Conservation (phyloP, 2,113 vertebrate species). For the Pachyramphus minor region DNA sequence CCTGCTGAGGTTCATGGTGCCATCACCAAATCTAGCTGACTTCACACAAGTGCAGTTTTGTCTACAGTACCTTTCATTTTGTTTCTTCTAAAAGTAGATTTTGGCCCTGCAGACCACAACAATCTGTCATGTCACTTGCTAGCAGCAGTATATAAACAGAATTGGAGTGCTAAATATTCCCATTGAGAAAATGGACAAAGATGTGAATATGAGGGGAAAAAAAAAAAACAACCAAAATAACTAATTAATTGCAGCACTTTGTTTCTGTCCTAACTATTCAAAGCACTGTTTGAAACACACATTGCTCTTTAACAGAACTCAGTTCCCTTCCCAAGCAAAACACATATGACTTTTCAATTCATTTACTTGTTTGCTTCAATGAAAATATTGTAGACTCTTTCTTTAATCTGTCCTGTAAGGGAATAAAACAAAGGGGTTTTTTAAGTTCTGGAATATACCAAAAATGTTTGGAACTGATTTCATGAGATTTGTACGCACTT, state of each 20-base stretch:
- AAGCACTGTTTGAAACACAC: not conserved
- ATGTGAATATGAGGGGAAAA: not conserved
- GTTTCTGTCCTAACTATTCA: not conserved
- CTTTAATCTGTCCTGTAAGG: not conserved
- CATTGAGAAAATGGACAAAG: not conserved
- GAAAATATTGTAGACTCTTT: not conserved
- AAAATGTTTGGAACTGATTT: not conserved
- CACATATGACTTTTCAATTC: not conserved
- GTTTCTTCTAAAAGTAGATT: not conserved
- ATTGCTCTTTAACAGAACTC: not conserved
- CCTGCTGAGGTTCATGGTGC: not conserved
- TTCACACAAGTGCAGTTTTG: not conserved
- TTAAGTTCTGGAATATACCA: not conserved
- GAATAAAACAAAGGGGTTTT: not conserved
- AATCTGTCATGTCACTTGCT: conserved; percentile 12
- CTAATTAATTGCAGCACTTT: conserved; percentile 18
- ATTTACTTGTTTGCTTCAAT: not conserved
- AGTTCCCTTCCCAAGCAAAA: not conserved
- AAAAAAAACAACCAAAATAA: not conserved
- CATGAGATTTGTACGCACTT: not conserved
- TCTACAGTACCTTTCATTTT: not conserved
- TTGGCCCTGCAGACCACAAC: conserved; percentile 10
- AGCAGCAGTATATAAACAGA: conserved; percentile 11
- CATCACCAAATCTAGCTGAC: not conserved
- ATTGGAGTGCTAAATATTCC: conserved; percentile 29